Base-by-base conservation (phyloP, 1,140 invertebrate species). In the Drosophila santomea region DNA sequence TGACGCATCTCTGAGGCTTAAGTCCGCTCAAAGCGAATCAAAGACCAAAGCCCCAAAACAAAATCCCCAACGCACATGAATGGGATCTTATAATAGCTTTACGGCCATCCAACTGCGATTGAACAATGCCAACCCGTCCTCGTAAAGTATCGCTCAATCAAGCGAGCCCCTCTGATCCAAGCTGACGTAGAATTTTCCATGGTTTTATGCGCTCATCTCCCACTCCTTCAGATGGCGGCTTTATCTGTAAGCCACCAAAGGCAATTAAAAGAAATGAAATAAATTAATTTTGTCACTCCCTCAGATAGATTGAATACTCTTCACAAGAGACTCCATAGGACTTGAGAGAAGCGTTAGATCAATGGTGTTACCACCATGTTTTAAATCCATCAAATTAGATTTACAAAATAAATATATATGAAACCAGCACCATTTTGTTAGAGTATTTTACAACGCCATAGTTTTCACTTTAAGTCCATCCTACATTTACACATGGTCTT, bases 61-160 rank as follows among this genome's bases (percentile, higher is more conserved):
- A 78, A 74, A 69, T 78, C 59, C 41, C 35, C 17, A 39, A 60
- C 62, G 63, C 39, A 64, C 69, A 74, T 73, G 41, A 60, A 68
- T 43, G 62, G 61, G 62, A 78, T 79, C 61, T 78, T 62, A 73
- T 78, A 59, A 86, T 73, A 58, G 75, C 59, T 61, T 59, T 59
- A 44, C 35, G 64, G 50, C 20, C n/a, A 68, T 63, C 28, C 23
- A 25, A 41, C 15, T 28, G 23, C 32, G 23, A 44, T 38, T 36
- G 45, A 61, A 67, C 69, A 82, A 82, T 71, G 71, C 71, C 59
- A 66, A 25, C 4, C 56, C 72, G 81, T 55, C 45, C 73, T 73
- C 82, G 75, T 88, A 86, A 86, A 88, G 69, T 77, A 88, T 88
- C 84, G 80, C 76, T 88, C 83, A 80, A 83, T 83, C 83, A 89